Conservation (phyloP, 2,797 vertebrate species). For the Eulemur mongoz region DNA sequence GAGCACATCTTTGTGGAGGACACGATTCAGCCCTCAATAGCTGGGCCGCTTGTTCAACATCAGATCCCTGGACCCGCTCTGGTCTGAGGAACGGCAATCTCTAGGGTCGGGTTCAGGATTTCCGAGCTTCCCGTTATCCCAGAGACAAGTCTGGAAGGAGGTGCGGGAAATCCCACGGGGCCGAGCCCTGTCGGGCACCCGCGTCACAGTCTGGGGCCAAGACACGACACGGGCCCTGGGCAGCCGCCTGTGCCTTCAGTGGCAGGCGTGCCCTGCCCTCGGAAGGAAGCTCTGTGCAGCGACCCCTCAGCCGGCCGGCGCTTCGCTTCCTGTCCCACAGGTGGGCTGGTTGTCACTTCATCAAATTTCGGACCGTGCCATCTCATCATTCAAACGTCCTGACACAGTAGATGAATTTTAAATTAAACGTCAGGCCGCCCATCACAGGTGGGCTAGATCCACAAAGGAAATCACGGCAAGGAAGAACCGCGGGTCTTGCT, state of each 20-base stretch:
- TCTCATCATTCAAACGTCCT: not conserved
- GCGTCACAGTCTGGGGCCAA: not conserved
- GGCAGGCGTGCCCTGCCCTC: accelerated
- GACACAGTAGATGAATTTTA: not conserved
- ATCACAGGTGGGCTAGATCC: not conserved
- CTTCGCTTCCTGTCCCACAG: not conserved
- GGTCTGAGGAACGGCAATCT: not conserved
- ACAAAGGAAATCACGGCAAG: not conserved
- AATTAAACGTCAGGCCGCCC: not conserved
- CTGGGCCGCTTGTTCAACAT: not conserved
- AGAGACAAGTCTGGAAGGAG: not conserved
- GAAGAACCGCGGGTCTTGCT: not conserved
- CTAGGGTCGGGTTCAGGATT: not conserved
- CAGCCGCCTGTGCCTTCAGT: not conserved
- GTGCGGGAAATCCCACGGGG: accelerated
- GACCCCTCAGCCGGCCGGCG: accelerated
- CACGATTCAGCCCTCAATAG: not conserved
- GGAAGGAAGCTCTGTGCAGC: not conserved
- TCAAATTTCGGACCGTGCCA: too few relatives aligned
- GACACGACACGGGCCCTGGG: not conserved
- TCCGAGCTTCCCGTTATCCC: not conserved
- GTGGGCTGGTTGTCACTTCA: not conserved
- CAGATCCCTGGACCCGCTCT: too few relatives aligned
- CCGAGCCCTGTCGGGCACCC: accelerated
- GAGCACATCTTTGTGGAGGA: not conserved